These are phyloP conservation scores for Sericinus montela DNA, from an alignment of 2,888 invertebrate species.

Conservation along the genomic window DNA sequence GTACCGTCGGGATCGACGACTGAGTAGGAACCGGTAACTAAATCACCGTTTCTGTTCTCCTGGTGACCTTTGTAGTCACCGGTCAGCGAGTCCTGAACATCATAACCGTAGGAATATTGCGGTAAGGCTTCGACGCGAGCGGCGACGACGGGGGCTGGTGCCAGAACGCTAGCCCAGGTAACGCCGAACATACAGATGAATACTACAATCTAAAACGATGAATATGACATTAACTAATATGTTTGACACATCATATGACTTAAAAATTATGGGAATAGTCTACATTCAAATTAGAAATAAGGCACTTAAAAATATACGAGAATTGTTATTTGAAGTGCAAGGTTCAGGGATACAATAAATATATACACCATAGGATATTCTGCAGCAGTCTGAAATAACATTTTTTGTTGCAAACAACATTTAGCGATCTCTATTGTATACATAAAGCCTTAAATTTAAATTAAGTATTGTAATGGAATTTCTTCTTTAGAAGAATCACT, in stretches of 20 bases:
- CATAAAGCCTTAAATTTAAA: background rate
- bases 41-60: conserved; percentile 76
- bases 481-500: background rate
- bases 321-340: too few species aligned
- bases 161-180: conserved; percentile 56
- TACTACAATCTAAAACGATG: conserved; percentile 67
- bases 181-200: conserved; percentile 63
- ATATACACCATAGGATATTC: too few species aligned
- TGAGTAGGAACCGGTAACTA: conserved; percentile 77
- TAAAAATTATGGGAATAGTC: too few species aligned
- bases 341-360: too few species aligned
- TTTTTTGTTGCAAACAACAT: too few species aligned
- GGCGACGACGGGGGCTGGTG: conserved; percentile 47
- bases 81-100: conserved; percentile 78
- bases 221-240: too few species aligned
- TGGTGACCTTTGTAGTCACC: conserved; percentile 80
- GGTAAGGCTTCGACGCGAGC: conserved; percentile 65
- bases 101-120: conserved; percentile 79
- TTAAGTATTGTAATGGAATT: background rate
- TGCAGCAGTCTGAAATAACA: too few species aligned
- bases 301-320: too few species aligned
- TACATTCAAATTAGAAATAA: too few species aligned
- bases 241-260: too few species aligned
- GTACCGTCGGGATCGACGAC: conserved; percentile 79
- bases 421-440: background rate